Conservation (phyloP, 2,888 invertebrate genomes). For the Saturnia japonica region DNA sequence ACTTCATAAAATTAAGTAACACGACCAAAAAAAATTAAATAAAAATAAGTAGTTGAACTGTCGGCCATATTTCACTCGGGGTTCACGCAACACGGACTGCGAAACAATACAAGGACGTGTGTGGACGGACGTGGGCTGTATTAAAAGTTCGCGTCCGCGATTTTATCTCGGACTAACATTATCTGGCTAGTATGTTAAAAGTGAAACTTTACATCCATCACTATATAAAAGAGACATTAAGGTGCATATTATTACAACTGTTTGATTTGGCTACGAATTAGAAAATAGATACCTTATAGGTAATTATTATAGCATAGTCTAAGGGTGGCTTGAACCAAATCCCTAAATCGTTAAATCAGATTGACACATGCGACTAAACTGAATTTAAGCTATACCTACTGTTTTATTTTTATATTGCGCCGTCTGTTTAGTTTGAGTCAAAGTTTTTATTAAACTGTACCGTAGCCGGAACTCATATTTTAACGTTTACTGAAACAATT, state of each 20-base stretch:
- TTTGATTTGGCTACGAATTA: background rate
- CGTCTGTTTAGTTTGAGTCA: background rate
- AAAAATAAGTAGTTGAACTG: constrained; percentile 77
- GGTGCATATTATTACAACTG: background rate
- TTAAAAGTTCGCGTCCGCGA: constrained; percentile 45
- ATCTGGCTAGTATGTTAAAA: constrained; percentile 23
- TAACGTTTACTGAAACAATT: background rate
- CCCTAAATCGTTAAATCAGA: too few relatives aligned
- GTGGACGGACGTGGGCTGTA: constrained; percentile 55
- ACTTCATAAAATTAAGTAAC: constrained; percentile 82
- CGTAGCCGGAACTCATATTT: background rate
- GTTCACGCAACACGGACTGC: constrained; percentile 78
- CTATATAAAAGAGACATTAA: background rate
- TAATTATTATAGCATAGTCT: background rate
- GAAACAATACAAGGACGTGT: constrained; percentile 80
- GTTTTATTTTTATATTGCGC: too few relatives aligned
- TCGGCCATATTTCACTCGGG: constrained; percentile 76
- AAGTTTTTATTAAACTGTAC: background rate
- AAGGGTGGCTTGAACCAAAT: too few relatives aligned
- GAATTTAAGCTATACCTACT: too few relatives aligned
- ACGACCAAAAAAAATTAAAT: constrained; percentile 72
- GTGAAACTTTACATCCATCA: background rate
- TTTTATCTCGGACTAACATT: constrained; percentile 36
- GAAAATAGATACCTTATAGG: background rate
- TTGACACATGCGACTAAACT: too few relatives aligned